These are phyloP conservation scores for Chauna torquata DNA, from an alignment of 2,113 vertebrate genomes.

Conservation along the genomic window DNA sequence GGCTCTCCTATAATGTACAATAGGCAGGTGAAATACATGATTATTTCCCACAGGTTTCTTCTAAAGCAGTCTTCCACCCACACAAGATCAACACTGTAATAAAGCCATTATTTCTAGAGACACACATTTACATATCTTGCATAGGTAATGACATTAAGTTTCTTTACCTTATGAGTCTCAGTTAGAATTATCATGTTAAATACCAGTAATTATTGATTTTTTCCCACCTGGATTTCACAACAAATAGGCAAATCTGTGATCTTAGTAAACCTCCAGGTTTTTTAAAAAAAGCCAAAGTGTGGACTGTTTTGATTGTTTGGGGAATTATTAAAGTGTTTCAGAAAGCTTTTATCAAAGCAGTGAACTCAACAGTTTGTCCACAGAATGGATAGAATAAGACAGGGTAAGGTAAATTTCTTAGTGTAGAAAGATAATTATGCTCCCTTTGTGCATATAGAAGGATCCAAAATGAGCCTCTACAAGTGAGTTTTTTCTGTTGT, in stretches of 20 bases:
- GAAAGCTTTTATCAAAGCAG: neutral
- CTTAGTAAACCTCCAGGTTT: neutral
- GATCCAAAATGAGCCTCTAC: neutral
- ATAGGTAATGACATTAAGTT: neutral
- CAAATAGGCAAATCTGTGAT: neutral
- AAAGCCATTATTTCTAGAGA: conserved; percentile 20
- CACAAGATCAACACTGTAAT: neutral
- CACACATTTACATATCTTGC: neutral
- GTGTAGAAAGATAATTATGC: neutral
- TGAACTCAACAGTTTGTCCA: neutral
- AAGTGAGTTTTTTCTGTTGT: neutral
- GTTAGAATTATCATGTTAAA: conserved; percentile 22
- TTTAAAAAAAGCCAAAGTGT: neutral
- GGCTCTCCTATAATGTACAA: neutral
- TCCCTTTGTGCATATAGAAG: neutral
- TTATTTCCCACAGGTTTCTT: neutral
- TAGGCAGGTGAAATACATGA: neutral
- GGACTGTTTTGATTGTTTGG: neutral
- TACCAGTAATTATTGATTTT: neutral
- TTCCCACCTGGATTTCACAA: neutral
- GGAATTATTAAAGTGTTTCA: neutral
- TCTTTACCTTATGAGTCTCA: neutral
- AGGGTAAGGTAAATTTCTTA: neutral
- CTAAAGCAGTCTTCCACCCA: neutral
- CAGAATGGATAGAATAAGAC: neutral